Conservation (phyloP, 1,140 invertebrate genomes). For the Neomicropteryx cornuta region DNA sequence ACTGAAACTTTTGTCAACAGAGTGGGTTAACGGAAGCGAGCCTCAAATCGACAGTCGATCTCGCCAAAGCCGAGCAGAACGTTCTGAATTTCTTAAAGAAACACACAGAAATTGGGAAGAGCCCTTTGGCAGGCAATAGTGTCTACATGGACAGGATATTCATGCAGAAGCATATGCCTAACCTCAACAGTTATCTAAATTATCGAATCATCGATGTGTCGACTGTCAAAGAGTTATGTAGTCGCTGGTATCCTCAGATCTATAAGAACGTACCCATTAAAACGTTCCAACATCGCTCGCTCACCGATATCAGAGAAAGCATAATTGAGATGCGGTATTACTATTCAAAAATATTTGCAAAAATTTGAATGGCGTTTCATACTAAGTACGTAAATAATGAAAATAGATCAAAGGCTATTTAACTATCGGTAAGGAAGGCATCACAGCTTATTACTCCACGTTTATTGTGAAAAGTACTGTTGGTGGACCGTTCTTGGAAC, state of each 20-base stretch:
- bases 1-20: constrained; percentile 26
- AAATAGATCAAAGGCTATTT: too few species aligned
- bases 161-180: constrained; percentile 64
- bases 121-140: constrained; percentile 82
- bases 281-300: constrained; percentile 54
- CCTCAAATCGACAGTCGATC: constrained; percentile 50
- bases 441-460: too few species aligned
- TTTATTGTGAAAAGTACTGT: too few species aligned
- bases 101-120: constrained; percentile 51
- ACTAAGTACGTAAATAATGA: too few species aligned
- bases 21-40: constrained; percentile 65
- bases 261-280: constrained; percentile 52
- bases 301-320: constrained; percentile 80
- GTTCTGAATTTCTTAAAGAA: constrained; percentile 63
- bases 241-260: constrained; percentile 60
- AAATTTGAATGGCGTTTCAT: constrained; percentile 18
- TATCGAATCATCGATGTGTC: constrained; percentile 92
- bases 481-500: too few species aligned
- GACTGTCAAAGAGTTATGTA: constrained; percentile 74
- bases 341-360: constrained; percentile 44
- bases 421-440: too few species aligned
- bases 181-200: constrained; percentile 68
- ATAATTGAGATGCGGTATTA: constrained; percentile 76
- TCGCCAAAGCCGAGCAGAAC: constrained; percentile 55
- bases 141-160: constrained; percentile 79